Evolutionary conservation across 2,888 invertebrate species (phyloP).

Genomic region (Chaetoderma sp.): DNA sequence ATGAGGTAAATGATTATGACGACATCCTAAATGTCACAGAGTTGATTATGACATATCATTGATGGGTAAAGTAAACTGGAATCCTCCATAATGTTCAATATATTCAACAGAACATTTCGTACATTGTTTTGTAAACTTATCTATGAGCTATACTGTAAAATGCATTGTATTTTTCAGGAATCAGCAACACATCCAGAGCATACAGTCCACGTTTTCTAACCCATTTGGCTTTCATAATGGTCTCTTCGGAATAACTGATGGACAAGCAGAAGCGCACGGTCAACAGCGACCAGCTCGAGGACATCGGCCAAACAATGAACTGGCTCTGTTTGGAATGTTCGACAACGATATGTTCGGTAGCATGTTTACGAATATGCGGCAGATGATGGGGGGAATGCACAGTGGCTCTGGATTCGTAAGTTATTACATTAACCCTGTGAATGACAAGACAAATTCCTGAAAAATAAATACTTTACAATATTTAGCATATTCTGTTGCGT

Average conservation of each 20-base stretch:
- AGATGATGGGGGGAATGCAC: constrained; percentile 57
- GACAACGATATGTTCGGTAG: constrained; percentile 39
- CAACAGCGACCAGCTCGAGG: neutral
- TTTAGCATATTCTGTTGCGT: no score
- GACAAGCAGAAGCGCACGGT: neutral
- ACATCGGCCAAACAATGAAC: constrained; percentile 14
- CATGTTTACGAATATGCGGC: constrained; percentile 58
- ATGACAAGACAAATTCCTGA: no score
- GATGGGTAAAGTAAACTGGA: no score
- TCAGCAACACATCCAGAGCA: constrained; percentile 46
- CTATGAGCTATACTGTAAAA: no score
- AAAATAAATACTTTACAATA: no score
- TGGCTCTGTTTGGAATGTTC: constrained; percentile 38
- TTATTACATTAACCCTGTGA: constrained; percentile 7
- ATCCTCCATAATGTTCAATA: no score
- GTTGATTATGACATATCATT: no score
- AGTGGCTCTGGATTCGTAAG: constrained; percentile 57
- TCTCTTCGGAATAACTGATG: constrained; percentile 10
- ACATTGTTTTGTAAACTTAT: no score
- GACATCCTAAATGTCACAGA: no score
- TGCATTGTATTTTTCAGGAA: no score
- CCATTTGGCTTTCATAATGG: constrained; percentile 36
- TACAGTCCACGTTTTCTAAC: constrained; percentile 44
- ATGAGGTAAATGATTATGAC: no score
- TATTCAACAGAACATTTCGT: no score